Percentiles rank a stretch among this genome's conserved stretches.
phyloP scores from a whole-genome alignment of 2,797 vertebrate species.

The Lagorchestes hirsutus region DNA sequence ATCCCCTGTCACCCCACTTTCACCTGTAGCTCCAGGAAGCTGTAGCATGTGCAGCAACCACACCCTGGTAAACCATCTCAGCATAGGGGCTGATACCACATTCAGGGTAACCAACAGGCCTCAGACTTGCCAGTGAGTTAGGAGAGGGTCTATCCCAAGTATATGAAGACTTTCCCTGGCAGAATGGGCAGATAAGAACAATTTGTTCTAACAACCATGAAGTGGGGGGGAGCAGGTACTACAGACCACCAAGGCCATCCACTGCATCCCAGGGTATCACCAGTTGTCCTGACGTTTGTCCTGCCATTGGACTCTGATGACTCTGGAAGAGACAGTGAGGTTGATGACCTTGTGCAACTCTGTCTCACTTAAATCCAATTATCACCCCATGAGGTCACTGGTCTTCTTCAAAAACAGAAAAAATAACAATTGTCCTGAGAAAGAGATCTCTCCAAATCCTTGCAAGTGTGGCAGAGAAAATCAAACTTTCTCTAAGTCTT shows the following conservation, averaged over 20 bases:
- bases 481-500: neutral
- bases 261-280: neutral
- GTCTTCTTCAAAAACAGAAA: neutral
- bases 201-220: no score
- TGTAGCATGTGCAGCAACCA: neutral
- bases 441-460: slow-evolving; percentile 1
- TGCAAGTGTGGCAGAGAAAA: neutral
- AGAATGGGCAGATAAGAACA: neutral
- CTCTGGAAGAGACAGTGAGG: neutral
- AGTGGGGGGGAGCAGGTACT: neutral
- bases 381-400: neutral
- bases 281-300: neutral
- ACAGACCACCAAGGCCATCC: neutral
- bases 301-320: neutral
- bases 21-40: neutral
- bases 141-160: neutral
- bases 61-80: neutral
- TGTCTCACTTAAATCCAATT: neutral
- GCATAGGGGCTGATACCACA: neutral
- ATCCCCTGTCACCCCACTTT: neutral
- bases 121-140: neutral
- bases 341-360: neutral
- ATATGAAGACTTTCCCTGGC: neutral
- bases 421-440: neutral
- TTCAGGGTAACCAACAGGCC: neutral